phyloP scores from a whole-genome alignment of 2,888 invertebrate species.

The Neoitamus cyanurus region DNA sequence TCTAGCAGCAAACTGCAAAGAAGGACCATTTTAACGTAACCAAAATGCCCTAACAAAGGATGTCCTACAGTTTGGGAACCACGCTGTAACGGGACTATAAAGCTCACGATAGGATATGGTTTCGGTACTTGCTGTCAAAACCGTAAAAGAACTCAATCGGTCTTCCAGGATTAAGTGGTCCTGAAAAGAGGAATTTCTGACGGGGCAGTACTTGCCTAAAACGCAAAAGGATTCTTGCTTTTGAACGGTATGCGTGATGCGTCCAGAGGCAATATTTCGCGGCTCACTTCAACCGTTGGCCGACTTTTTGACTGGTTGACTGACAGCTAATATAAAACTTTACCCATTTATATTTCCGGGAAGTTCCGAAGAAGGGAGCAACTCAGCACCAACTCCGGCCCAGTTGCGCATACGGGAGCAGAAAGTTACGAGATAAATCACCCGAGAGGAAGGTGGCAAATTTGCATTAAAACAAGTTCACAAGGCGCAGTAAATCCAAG shows the following conservation, averaged over 20 bases:
- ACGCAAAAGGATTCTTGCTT: background rate
- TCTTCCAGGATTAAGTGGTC: background rate
- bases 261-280: background rate
- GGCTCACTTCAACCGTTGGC: background rate
- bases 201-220: background rate
- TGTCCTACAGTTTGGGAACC: background rate
- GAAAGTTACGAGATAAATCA: slow-evolving; percentile 36
- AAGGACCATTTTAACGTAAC: too few species aligned
- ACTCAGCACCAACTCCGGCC: background rate
- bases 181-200: background rate
- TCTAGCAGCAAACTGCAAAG: too few species aligned
- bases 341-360: slow-evolving; percentile 18
- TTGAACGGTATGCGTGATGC: background rate
- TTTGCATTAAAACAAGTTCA: slow-evolving; percentile 36
- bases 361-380: background rate
- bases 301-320: background rate
- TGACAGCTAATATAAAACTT: slow-evolving; percentile 29
- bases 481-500: slow-evolving; percentile 18
- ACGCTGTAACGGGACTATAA: background rate
- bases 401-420: background rate
- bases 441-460: slow-evolving; percentile 36
- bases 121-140: background rate
- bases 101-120: background rate
- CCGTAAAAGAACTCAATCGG: background rate
- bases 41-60: too few species aligned